A percentile compares a stretch with the other conserved stretches of the same genome.
phyloP scores from a whole-genome alignment of 2,888 invertebrate species.

The Agapostemon virescens region DNA sequence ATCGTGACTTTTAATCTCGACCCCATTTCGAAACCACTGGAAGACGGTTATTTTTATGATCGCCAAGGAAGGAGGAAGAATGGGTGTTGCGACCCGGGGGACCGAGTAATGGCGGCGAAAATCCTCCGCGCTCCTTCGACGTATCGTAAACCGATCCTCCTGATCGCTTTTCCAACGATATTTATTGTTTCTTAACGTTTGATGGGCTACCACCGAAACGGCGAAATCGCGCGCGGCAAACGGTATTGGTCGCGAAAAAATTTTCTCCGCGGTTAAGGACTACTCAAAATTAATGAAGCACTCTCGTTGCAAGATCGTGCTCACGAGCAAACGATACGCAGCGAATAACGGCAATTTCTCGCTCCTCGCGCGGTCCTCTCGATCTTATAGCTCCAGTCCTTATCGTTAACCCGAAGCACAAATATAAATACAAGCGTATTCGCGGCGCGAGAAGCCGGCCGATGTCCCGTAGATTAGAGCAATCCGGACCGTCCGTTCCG shows the following conservation, averaged over 20 bases:
- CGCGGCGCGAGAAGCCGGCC: not conserved
- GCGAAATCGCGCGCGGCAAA: not conserved
- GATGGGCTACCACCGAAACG: not conserved
- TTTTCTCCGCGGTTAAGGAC: not conserved
- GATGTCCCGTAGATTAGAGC: not conserved
- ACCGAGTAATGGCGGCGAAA: not conserved
- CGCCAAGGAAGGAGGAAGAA: constrained; percentile 22
- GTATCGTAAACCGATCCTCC: not conserved
- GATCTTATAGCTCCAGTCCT: too few relatives aligned
- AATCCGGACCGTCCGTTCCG: not conserved
- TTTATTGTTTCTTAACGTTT: not conserved
- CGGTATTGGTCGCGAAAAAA: not conserved
- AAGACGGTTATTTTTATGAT: constrained; percentile 64
- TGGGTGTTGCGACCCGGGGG: constrained; percentile 6
- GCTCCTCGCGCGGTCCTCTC: too few relatives aligned
- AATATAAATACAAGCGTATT: too few relatives aligned
- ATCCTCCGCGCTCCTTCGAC: not conserved
- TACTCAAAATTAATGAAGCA: not conserved
- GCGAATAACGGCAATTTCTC: not conserved
- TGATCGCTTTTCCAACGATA: not conserved
- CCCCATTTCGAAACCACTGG: constrained; percentile 42
- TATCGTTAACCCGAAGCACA: too few relatives aligned
- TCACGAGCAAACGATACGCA: not conserved
- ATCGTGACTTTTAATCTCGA: constrained; percentile 67
- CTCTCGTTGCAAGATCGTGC: not conserved